A percentile compares a stretch with the other conserved stretches of the same genome.
phyloP scores from a whole-genome alignment of 2,888 invertebrate species.

The Beris chalybata region DNA sequence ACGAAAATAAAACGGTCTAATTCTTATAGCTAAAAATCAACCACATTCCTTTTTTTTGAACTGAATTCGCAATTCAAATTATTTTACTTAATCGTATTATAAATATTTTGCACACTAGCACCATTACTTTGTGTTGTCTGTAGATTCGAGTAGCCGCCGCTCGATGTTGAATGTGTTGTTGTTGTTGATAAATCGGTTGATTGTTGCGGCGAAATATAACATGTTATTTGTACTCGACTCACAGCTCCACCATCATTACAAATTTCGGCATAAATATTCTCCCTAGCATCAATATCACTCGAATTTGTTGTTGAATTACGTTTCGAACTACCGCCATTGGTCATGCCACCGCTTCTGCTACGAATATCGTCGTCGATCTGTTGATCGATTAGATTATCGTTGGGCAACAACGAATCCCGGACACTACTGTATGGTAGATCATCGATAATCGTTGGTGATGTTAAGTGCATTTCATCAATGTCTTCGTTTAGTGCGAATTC shows the following conservation, averaged over 20 bases:
- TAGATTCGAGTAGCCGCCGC: constrained; percentile 39
- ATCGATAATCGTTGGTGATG: constrained; percentile 55
- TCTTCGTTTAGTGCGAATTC: constrained; percentile 19
- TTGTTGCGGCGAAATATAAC: constrained; percentile 47
- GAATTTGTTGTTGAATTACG: constrained; percentile 8
- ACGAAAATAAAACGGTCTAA: too few relatives aligned
- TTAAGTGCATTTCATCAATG: background rate
- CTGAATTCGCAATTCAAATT: too few relatives aligned
- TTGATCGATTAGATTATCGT: constrained; percentile 6
- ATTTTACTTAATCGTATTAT: constrained; percentile 51
- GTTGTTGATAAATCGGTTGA: constrained; percentile 21
- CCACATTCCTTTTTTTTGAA: too few relatives aligned
- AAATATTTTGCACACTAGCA: constrained; percentile 51
- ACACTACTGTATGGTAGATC: constrained; percentile 73
- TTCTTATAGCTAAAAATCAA: too few relatives aligned
- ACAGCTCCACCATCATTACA: constrained; percentile 55
- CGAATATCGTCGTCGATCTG: constrained; percentile 44
- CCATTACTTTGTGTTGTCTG: constrained; percentile 29
- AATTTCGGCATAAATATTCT: constrained; percentile 74
- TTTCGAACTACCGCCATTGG: background rate
- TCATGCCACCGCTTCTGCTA: constrained; percentile 35
- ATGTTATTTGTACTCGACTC: constrained; percentile 53
- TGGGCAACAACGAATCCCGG: constrained; percentile 63
- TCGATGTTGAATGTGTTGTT: constrained; percentile 47
- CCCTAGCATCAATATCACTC: constrained; percentile 55